Evolutionary conservation across 2,888 invertebrate genomes (phyloP).

Genomic region (Orthonychiurus folsomi): DNA sequence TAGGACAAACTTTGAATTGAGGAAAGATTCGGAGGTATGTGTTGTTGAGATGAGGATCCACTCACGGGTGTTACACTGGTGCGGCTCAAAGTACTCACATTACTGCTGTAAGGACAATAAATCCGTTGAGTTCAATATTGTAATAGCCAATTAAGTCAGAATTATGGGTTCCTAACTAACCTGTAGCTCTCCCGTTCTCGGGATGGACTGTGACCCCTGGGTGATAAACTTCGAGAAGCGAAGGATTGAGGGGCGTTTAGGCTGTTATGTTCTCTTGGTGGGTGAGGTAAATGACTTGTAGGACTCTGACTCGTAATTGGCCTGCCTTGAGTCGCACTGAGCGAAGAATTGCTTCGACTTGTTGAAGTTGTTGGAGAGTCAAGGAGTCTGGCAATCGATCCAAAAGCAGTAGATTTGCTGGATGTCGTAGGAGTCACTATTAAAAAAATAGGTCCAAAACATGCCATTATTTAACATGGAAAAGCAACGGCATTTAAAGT

Average conservation of each 20-base stretch:
- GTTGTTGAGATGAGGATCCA: conserved; percentile 36
- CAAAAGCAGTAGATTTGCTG: conserved; percentile 29
- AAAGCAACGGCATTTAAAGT: too few relatives aligned
- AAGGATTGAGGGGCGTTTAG: conserved; percentile 28
- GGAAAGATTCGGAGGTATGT: conserved; percentile 36
- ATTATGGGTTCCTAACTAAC: conserved; percentile 47
- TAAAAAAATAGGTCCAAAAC: neutral
- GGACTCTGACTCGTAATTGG: conserved; percentile 22
- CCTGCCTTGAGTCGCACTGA: conserved; percentile 13
- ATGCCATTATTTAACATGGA: neutral
- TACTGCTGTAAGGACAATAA: conserved; percentile 54
- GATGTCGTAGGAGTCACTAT: conserved; percentile 11
- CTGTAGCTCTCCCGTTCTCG: conserved; percentile 79
- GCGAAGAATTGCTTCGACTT: conserved; percentile 12
- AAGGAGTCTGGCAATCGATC: conserved; percentile 39
- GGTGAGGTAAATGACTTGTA: conserved; percentile 1
- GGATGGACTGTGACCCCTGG: conserved; percentile 66
- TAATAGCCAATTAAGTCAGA: neutral
- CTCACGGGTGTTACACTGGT: conserved; percentile 57
- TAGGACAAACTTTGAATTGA: conserved; percentile 35
- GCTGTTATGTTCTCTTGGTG: conserved; percentile 12
- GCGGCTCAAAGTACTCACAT: conserved; percentile 72
- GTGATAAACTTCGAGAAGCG: conserved; percentile 52
- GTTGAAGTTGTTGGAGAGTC: conserved; percentile 31
- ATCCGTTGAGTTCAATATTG: neutral